A percentile compares a stretch with the other conserved stretches of the same genome.
These are phyloP conservation scores for Hybognathus amarus DNA, from an alignment of 2,797 vertebrate genomes.

Conservation along the genomic window DNA sequence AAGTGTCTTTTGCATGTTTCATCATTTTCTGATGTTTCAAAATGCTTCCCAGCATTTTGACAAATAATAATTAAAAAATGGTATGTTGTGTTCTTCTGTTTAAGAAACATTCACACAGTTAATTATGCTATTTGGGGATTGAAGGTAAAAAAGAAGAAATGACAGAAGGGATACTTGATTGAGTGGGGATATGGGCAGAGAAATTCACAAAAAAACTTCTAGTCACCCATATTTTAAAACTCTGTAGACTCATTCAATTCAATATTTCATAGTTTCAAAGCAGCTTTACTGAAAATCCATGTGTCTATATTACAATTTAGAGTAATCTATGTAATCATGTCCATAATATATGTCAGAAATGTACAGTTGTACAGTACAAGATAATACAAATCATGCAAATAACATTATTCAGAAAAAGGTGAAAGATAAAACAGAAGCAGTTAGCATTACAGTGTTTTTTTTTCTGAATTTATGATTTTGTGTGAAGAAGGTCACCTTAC, in stretches of 20 bases:
- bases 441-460: neutral
- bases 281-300: neutral
- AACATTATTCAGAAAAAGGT: neutral
- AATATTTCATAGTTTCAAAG: neutral
- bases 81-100: neutral
- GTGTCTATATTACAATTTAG: neutral
- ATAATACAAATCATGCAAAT: neutral
- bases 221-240: neutral
- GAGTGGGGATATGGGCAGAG: neutral
- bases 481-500: neutral
- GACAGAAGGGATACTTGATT: neutral
- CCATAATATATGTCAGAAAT: neutral
- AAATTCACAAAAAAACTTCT: neutral
- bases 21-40: neutral
- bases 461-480: neutral
- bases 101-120: neutral
- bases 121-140: neutral
- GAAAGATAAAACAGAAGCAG: no score
- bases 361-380: neutral
- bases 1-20: neutral
- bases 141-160: neutral
- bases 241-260: neutral
- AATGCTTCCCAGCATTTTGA: neutral
- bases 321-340: neutral
- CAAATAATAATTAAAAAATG: neutral